Percentiles rank a stretch among this genome's conserved stretches.
Evolutionary conservation across 2,797 vertebrate species (phyloP).

Genomic region (Schizothorax lantsangensis): DNA sequence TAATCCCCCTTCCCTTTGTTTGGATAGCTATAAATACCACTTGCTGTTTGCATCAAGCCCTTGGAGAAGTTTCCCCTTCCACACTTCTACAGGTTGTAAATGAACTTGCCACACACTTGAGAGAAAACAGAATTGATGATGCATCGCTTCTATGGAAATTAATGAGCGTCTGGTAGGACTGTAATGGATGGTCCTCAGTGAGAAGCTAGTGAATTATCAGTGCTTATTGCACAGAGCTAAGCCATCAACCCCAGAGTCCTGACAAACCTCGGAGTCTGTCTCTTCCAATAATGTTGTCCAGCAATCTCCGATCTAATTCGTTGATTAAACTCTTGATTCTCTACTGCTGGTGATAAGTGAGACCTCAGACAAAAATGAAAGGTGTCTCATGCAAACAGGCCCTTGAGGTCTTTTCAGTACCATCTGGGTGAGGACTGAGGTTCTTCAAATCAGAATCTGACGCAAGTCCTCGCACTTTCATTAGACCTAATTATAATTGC

Average conservation of each 20-base stretch:
- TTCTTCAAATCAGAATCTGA: not conserved
- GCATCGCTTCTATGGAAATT: conserved; percentile 50
- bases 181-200: conserved; percentile 49
- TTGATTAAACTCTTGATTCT: conserved; percentile 50
- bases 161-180: conserved; percentile 53
- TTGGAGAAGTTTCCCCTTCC: conserved; percentile 37
- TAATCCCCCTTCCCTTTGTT: conserved; percentile 51
- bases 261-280: conserved; percentile 34
- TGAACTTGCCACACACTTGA: conserved; percentile 58
- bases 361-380: conserved; percentile 22
- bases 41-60: conserved; percentile 35
- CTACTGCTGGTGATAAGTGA: conserved; percentile 31
- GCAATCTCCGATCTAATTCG: conserved; percentile 21
- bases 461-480: not conserved
- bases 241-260: conserved; percentile 25
- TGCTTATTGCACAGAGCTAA: conserved; percentile 38
- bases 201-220: conserved; percentile 51
- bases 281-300: conserved; percentile 27
- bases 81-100: conserved; percentile 56
- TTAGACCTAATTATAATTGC: conserved; percentile 17
- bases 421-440: not conserved
- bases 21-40: conserved; percentile 42
- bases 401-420: not conserved
- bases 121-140: conserved; percentile 54
- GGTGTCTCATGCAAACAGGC: not conserved